These are phyloP conservation scores for Homarus americanus DNA, from an alignment of 1,140 invertebrate species.

Conservation along the genomic window DNA sequence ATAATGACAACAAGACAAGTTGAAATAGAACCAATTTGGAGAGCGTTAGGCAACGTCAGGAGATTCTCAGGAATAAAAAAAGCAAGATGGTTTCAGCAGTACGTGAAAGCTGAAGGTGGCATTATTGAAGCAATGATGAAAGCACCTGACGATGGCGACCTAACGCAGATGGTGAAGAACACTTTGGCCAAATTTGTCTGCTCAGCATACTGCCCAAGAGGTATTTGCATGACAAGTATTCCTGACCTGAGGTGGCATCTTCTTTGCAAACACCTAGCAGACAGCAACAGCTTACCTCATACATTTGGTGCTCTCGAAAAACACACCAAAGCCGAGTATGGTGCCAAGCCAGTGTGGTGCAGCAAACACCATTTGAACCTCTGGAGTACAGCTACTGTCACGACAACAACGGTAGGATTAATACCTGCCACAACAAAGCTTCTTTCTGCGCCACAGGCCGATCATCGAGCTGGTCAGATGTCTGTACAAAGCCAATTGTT, in stretches of 20 bases:
- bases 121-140: constrained; percentile 1
- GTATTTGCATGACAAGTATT: constrained; percentile 23
- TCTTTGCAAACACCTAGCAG: constrained; percentile 20
- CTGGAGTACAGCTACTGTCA: constrained; percentile 15
- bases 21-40: constrained; percentile 23
- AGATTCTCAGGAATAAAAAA: constrained; percentile 30
- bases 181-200: neutral
- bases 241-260: constrained; percentile 31
- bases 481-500: neutral
- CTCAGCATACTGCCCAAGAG: neutral
- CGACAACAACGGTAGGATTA: neutral
- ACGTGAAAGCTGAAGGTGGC: neutral
- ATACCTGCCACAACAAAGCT: neutral
- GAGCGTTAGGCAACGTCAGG: constrained; percentile 38
- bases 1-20: constrained; percentile 17
- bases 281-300: constrained; percentile 16
- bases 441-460: neutral
- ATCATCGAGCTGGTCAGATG: constrained; percentile 5
- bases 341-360: neutral
- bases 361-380: neutral
- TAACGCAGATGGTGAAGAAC: neutral
- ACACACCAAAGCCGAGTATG: neutral
- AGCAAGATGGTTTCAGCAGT: constrained; percentile 10
- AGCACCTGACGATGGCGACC: neutral
- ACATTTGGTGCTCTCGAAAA: constrained; percentile 14